phyloP scores from a whole-genome alignment of 2,797 vertebrate genomes.

The Balearica regulorum region DNA sequence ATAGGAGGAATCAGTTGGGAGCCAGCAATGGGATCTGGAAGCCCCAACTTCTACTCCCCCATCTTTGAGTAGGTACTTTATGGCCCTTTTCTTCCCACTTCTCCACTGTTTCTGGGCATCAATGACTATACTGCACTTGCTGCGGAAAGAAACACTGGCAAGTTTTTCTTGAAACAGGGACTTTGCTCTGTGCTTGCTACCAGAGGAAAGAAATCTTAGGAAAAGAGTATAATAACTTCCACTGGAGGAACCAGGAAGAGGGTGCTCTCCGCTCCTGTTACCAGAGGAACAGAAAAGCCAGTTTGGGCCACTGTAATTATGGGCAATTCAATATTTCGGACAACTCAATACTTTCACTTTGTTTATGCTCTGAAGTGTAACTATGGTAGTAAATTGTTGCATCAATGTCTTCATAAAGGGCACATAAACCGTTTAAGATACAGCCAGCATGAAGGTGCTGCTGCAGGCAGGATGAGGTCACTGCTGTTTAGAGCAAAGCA shows the following conservation, averaged over 20 bases:
- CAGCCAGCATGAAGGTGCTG: background rate
- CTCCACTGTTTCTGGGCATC: background rate
- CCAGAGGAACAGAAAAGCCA: background rate
- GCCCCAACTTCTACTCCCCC: background rate
- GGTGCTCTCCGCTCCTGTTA: rapidly evolving
- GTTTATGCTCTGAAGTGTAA: background rate
- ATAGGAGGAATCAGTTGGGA: background rate
- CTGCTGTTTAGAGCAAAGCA: background rate
- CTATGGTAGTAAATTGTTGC: background rate
- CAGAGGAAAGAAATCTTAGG: background rate
- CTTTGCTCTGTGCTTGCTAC: background rate
- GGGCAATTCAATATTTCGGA: rapidly evolving
- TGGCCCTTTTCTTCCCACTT: background rate
- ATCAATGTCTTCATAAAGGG: background rate
- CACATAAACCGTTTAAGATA: background rate
- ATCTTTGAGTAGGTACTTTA: background rate
- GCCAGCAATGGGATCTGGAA: rapidly evolving
- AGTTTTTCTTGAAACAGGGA: background rate
- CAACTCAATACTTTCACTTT: background rate
- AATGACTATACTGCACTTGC: rapidly evolving
- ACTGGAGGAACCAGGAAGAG: background rate
- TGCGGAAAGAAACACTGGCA: background rate
- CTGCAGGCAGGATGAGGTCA: background rate
- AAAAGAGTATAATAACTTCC: background rate
- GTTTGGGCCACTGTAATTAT: background rate